Evolutionary conservation across 2,797 vertebrate genomes (phyloP).

Genomic region (Pogoniulus pusillus): DNA sequence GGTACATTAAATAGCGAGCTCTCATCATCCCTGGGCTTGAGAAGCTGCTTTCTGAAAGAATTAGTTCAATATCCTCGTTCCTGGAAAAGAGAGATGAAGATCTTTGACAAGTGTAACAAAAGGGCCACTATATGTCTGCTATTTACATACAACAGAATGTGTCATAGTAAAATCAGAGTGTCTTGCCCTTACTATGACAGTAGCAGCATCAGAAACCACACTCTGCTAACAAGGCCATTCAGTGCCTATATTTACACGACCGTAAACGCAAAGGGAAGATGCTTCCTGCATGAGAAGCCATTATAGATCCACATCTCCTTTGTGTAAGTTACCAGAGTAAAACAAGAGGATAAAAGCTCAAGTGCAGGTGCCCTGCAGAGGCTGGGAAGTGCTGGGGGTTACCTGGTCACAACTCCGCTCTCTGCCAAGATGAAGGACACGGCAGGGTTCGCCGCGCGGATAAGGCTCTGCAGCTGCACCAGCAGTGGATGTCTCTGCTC

Average conservation of each 20-base stretch:
- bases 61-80: conserved; percentile 90
- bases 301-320: neutral
- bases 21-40: conserved; percentile 88
- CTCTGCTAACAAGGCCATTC: neutral
- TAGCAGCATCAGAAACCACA: neutral
- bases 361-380: neutral
- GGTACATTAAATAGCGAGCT: conserved; percentile 92
- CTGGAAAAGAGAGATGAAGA: conserved; percentile 73
- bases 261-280: neutral
- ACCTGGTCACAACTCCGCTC: conserved; percentile 91
- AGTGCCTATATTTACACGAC: neutral
- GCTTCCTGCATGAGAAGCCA: neutral
- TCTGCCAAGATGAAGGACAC: conserved; percentile 90
- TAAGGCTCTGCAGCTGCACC: conserved; percentile 86
- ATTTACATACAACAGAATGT: neutral
- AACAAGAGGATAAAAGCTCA: neutral
- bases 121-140: neutral
- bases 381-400: neutral
- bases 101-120: neutral
- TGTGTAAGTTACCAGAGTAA: neutral
- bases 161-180: neutral
- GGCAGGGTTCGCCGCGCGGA: conserved; percentile 88
- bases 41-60: conserved; percentile 91
- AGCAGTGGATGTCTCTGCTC: conserved; percentile 88
- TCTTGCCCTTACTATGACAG: neutral